Evolutionary conservation across 2,888 invertebrate species (phyloP), one percentile per base, ranked within the genome.

Genomic region (Erynnis tages): DNA sequence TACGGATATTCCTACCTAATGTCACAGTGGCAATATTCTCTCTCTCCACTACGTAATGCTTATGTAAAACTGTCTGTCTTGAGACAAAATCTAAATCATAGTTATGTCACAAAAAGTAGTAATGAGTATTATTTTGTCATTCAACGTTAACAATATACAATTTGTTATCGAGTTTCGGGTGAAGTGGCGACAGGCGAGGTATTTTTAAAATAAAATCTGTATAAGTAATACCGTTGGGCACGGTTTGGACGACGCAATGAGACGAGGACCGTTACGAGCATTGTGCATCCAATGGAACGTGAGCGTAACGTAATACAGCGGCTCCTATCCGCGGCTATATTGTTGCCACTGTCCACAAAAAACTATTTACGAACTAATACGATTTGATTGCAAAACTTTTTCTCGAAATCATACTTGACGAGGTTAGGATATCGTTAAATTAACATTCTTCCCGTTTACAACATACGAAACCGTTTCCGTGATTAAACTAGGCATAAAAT

Each of bases 211-310:
- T 72, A 74, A 78, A 76, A 73, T 74, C 66, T 67, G 70, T 77
- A 74, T 76, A 71, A 72, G 69, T 65, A 67, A 74, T 76, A 78
- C 78, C 79, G 78, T 78, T 79, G 73, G 72, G 65, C 71, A 72
- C 71, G 69, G 69, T 71, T 66, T 75, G 73, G 75, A 67, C 66
- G 62, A 60, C 58, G 55, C 65, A 65, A 64, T 64, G 67, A 72
- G 68, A 70, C 60, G 59, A 54, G 59, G 65, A 79, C 83, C 82
- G 83, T 82, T 83, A 82, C 66, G 59, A 63, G 73, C 76, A 79
- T 79, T 80, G 80, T 79, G 71, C 69, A 70, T n/a, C n/a, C n/a
- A n/a, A n/a, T 69, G 57, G 71, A 70, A 78, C 81, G 81, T 81
- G 80, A 80, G 77, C 76, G 68, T 67, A 69, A 67, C 72, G 69